A percentile compares a stretch with the other conserved stretches of the same genome.
Evolutionary conservation across 2,113 vertebrate species (phyloP).

Genomic region (Colinus virginianus): DNA sequence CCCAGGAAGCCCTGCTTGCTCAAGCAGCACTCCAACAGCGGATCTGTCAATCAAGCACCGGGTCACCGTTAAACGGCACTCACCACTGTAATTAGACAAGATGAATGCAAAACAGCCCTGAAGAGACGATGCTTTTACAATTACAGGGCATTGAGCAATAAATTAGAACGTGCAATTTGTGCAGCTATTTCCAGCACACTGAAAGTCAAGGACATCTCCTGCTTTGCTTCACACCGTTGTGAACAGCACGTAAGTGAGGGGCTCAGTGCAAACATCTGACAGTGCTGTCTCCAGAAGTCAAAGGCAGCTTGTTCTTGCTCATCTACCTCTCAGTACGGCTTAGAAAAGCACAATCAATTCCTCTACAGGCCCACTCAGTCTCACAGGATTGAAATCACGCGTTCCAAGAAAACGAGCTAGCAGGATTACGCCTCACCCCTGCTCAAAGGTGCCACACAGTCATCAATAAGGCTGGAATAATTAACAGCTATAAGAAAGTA

Average conservation of each 20-base stretch:
- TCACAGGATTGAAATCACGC: background rate
- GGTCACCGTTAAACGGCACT: constrained; percentile 4
- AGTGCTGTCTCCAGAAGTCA: background rate
- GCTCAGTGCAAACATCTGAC: background rate
- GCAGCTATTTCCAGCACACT: constrained; percentile 27
- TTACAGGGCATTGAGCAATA: constrained; percentile 48
- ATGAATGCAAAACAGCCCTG: constrained; percentile 42
- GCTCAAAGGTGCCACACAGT: background rate
- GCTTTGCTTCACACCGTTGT: background rate
- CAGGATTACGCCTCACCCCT: background rate
- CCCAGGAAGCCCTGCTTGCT: background rate
- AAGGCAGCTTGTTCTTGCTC: background rate
- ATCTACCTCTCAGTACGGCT: background rate
- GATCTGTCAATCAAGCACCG: background rate
- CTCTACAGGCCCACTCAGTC: background rate
- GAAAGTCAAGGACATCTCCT: constrained; percentile 4
- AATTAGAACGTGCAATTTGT: constrained; percentile 55
- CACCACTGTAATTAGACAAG: constrained; percentile 42
- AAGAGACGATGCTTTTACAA: constrained; percentile 57
- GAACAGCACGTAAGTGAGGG: background rate
- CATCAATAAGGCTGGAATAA: constrained; percentile 41
- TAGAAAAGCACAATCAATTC: background rate
- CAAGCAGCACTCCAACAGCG: background rate
- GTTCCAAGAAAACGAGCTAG: background rate
- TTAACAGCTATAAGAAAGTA: background rate